A percentile compares a stretch with the other conserved stretches of the same genome.
phyloP scores from a whole-genome alignment of 2,797 vertebrate species.

The Chelon labrosus region DNA sequence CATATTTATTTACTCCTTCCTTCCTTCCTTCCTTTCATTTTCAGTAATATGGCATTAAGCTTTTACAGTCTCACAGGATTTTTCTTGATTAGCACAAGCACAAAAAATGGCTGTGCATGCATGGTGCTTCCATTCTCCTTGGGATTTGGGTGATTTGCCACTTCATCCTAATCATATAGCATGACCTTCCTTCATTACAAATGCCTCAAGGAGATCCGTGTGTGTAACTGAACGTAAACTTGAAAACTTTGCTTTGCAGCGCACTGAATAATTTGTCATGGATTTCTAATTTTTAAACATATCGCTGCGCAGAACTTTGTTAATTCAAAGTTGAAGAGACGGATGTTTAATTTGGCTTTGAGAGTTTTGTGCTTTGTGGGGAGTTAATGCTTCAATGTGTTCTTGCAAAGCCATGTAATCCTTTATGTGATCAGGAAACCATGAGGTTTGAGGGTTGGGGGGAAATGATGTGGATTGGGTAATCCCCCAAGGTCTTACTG shows the following conservation, averaged over 20 bases:
- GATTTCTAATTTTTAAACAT: constrained; percentile 16
- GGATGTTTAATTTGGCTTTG: constrained; percentile 63
- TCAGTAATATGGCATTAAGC: background rate
- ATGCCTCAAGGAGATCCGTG: constrained; percentile 2
- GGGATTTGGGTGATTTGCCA: background rate
- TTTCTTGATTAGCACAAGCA: constrained; percentile 26
- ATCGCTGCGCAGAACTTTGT: constrained; percentile 21
- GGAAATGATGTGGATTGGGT: constrained; percentile 68
- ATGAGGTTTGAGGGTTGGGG: constrained; percentile 58
- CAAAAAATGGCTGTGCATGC: background rate
- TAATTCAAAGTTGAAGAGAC: constrained; percentile 50
- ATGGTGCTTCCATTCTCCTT: background rate
- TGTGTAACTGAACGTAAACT: background rate
- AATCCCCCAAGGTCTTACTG: constrained; percentile 68
- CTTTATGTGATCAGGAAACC: constrained; percentile 72
- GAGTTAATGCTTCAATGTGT: constrained; percentile 67
- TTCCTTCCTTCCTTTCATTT: background rate
- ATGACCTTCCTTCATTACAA: constrained; percentile 18
- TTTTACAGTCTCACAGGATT: constrained; percentile 23
- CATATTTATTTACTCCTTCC: background rate
- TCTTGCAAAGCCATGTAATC: constrained; percentile 72
- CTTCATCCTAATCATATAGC: constrained; percentile 16
- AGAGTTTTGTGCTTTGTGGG: constrained; percentile 60
- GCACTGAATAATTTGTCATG: background rate
- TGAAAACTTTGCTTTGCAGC: no score